Evolutionary conservation across 2,113 vertebrate genomes (phyloP), one percentile per base, ranked within the genome.

Genomic region (Polyodon spathula): DNA sequence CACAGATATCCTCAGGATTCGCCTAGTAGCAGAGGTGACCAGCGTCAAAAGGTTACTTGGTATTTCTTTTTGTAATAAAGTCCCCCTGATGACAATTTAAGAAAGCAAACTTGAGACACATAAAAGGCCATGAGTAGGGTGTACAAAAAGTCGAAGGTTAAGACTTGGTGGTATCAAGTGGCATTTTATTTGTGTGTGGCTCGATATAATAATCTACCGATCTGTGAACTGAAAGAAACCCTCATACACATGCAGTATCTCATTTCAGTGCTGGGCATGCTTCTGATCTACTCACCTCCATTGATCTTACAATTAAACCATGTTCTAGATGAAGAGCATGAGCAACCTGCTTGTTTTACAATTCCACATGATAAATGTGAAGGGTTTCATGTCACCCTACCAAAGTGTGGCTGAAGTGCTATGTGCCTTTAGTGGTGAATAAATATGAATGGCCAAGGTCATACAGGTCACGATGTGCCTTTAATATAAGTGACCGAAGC

Each of bases 61-160:
- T 78, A 77, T 71, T 72, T 75, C 67, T 37, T 54, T 64, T 64
- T 71, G 64, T 72, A 62, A 63, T 63, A 66, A 69, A 63, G 68
- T 71, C 65, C 76, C 77, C 67, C 68, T 68, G 65, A 69, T 71
- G 69, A 74, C 75, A 84, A 83, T 86, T 27, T 84, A 86, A 82
- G 79, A 86, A 83, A 78, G 85, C 85, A 83, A 86, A 84, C 78
- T 82, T 82, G 75, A 85, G 78, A 76, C 76, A 75, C 74, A 77
- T 84, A 27, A 27, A 27, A 27, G 27, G 27, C 27, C 27, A 27
- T 27, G 27, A 27, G 27, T 27, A 27, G 27, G 27, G 27, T 27
- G 27, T 27, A 27, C 27, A 27, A 2, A 27, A 27, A 27, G 27
- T 27, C 3, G 27, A 27, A 27, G 27, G 27, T 27, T 27, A 27